These are phyloP conservation scores for Sebastolobus altivelis DNA, from an alignment of 2,797 vertebrate species.

Conservation along the genomic window DNA sequence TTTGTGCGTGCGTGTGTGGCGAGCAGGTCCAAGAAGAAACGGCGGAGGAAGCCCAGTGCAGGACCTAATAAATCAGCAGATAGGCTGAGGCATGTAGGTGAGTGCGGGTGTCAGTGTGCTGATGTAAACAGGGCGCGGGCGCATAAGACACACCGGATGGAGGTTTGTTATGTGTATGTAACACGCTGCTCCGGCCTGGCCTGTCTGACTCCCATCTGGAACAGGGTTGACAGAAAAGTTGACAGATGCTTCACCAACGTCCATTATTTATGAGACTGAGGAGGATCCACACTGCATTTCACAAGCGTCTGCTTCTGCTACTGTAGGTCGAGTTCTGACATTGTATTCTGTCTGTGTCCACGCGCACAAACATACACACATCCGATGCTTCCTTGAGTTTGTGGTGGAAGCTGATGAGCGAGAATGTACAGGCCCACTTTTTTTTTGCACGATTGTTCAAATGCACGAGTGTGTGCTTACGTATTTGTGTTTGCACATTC, in stretches of 20 bases:
- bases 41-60: conserved; percentile 22
- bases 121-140: conserved; percentile 70
- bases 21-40: background rate
- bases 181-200: conserved; percentile 57
- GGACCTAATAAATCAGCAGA: conserved; percentile 66
- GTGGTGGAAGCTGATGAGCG: conserved; percentile 24
- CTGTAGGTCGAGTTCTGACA: conserved; percentile 69
- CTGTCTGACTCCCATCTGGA: conserved; percentile 78
- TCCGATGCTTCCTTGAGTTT: conserved; percentile 12
- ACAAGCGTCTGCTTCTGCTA: conserved; percentile 61
- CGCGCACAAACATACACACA: background rate
- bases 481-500: conserved; percentile 27
- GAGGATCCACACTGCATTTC: conserved; percentile 67
- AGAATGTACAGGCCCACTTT: conserved; percentile 9
- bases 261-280: conserved; percentile 82
- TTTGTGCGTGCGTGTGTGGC: conserved; percentile 28
- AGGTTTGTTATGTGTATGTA: conserved; percentile 74
- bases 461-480: background rate
- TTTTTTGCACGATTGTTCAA: background rate
- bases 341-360: conserved; percentile 29
- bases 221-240: conserved; percentile 76
- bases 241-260: conserved; percentile 77
- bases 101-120: conserved; percentile 64
- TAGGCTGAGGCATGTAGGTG: conserved; percentile 69
- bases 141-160: conserved; percentile 49